A percentile compares a stretch with the other conserved stretches of the same genome.
Evolutionary conservation across 2,797 vertebrate species (phyloP).

Genomic region (Phaenicophaeus curvirostris): DNA sequence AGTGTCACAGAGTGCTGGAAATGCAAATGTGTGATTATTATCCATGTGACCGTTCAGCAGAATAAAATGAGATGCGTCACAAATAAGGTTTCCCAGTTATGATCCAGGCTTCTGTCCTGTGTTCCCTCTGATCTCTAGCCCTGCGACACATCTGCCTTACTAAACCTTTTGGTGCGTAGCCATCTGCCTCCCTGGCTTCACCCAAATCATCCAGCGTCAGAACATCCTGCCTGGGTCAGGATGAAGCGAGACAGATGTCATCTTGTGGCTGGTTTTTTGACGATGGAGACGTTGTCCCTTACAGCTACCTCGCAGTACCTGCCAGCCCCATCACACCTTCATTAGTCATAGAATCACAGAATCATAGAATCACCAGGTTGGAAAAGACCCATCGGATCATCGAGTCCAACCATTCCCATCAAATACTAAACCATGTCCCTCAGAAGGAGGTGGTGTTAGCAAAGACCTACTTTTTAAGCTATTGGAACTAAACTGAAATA

Average conservation of each 20-base stretch:
- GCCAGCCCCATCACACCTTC: not conserved
- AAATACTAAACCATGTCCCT: too few relatives aligned
- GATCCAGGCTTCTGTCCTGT: not conserved
- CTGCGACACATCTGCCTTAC: not conserved
- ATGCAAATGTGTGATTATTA: not conserved
- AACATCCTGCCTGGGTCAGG: not conserved
- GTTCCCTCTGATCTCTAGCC: not conserved
- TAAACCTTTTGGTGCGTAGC: not conserved
- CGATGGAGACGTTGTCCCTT: not conserved
- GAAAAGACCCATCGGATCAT: too few relatives aligned
- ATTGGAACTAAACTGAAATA: not conserved
- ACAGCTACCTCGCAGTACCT: not conserved
- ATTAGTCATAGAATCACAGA: too few relatives aligned
- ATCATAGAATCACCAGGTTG: too few relatives aligned
- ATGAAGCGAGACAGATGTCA: not conserved
- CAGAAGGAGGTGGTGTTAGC: not conserved
- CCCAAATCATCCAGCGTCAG: not conserved
- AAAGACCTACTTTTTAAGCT: not conserved
- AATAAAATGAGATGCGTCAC: not conserved
- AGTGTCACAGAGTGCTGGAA: accelerated
- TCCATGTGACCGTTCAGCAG: not conserved
- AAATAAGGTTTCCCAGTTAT: not conserved
- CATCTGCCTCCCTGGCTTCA: not conserved
- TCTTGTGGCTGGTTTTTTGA: accelerated
- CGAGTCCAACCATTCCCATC: too few relatives aligned